Evolutionary conservation across 2,888 invertebrate species (phyloP), one percentile per base, ranked within the genome.

Genomic region (Drosophila koepferae): DNA sequence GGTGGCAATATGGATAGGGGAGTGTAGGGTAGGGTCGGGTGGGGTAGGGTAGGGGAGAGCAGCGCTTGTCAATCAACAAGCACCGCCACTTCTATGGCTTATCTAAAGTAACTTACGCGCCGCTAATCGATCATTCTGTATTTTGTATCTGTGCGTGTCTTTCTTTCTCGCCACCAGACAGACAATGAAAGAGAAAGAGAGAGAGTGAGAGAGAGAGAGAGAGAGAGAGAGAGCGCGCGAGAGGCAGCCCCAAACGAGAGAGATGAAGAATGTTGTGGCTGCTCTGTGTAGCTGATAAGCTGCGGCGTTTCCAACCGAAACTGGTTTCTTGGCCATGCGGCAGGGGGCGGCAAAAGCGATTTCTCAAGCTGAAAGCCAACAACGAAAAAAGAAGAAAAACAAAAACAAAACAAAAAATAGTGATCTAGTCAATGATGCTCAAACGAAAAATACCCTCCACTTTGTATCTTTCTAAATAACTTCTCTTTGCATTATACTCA

Each of bases 81-180:
- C 80, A 82, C 51, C 80, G 80, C 82, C 80, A 80, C 82, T 82
- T 82, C 66, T 75, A 78, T 82, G 80, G 69, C 80, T 79, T 80
- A 80, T 80, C 80, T 82, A 78, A 78, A 79, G 76, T 70, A 75
- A 74, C 74, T 66, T 78, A 78, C 79, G 72, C 80, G 72, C 76
- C 66, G 70, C 82, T 80, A 82, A 80, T 80, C 80, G 80, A 80
- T 80, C 82, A 80, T 79, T 75, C 53, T 67, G 59, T 77, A 71
- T 70, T 63, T 79, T 54, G 51, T 51, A 51, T 40, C 56, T 56
- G 6, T 54, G 34, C 41, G 49, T 63, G 65, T 77, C 65, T 63
- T 59, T 60, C 53, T 9, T 18, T 16, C 53, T 49, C 18, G 34
- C 54, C 53, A 12, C 55, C 55, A 34, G n/a, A n/a, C 16, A 12